phyloP scores from a whole-genome alignment of 2,888 invertebrate species.

The Ariolimax columbianus region DNA sequence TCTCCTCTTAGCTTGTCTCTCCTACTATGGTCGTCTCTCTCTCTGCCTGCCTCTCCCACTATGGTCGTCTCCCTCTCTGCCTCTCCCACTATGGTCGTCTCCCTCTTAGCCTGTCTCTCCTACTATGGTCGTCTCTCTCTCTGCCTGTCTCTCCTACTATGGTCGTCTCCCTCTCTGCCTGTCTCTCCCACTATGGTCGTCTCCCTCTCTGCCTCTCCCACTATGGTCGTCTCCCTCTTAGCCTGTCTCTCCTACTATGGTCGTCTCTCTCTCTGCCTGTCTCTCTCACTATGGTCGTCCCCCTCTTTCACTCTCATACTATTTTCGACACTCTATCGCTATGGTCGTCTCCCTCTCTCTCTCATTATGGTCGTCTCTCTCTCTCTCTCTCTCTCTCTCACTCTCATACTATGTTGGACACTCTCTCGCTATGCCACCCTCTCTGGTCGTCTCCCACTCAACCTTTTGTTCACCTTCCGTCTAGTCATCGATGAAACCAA shows the following conservation, averaged over 20 bases:
- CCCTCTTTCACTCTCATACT: slow-evolving; percentile 2
- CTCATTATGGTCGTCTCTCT: background rate
- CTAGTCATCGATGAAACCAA: no score
- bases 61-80: background rate
- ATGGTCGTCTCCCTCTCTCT: background rate
- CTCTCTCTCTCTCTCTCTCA: background rate
- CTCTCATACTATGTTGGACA: no score
- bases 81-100: background rate
- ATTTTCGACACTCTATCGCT: background rate
- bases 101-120: background rate
- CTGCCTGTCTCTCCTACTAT: no score
- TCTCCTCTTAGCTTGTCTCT: no score
- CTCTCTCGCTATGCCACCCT: background rate
- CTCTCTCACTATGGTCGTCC: background rate
- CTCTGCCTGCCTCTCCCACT: background rate
- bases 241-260: no score
- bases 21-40: background rate
- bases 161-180: no score
- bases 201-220: background rate
- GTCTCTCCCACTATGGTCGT: background rate
- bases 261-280: no score
- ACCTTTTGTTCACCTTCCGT: no score
- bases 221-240: no score
- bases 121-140: no score
- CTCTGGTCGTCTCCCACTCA: no score